Percentiles rank a stretch among this genome's conserved stretches.
Evolutionary conservation across 2,797 vertebrate species (phyloP).

Genomic region (Xenopus petersii): DNA sequence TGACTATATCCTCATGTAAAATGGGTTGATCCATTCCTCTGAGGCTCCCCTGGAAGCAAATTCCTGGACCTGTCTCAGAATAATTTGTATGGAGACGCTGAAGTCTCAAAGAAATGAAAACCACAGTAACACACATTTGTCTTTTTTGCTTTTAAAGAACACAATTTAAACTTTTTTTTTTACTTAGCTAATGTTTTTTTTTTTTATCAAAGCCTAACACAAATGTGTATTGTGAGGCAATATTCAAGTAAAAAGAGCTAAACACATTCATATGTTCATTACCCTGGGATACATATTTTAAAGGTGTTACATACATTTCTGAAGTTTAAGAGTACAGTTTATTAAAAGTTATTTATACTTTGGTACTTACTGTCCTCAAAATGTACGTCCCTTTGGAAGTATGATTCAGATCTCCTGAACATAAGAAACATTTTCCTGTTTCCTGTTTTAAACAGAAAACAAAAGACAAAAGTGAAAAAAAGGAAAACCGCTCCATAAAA

Average conservation of each 20-base stretch:
- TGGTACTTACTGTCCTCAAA: slow-evolving; percentile 69
- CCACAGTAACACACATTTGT: too few relatives aligned
- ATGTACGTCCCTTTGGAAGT: slow-evolving; percentile 71
- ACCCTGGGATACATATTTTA: slow-evolving; percentile 8
- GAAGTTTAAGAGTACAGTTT: slow-evolving; percentile 40
- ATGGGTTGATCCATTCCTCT: too few relatives aligned
- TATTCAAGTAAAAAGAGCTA: not conserved
- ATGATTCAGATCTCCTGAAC: slow-evolving; percentile 70
- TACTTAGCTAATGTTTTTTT: too few relatives aligned
- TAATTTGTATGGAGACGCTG: too few relatives aligned
- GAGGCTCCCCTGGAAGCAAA: too few relatives aligned
- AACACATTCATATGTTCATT: not conserved
- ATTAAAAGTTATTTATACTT: slow-evolving; percentile 69
- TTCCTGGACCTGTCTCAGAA: too few relatives aligned
- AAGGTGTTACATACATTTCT: slow-evolving; percentile 12
- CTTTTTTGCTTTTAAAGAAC: too few relatives aligned
- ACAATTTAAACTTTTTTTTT: too few relatives aligned
- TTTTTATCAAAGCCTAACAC: too few relatives aligned
- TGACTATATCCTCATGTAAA: too few relatives aligned
- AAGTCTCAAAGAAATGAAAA: too few relatives aligned
- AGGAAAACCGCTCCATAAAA: slow-evolving; percentile 62
- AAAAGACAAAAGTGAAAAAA: slow-evolving; percentile 64
- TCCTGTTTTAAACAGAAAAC: slow-evolving; percentile 71
- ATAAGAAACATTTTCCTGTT: slow-evolving; percentile 72
- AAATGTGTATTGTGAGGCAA: not conserved